Evolutionary conservation across 2,113 vertebrate genomes (phyloP), one percentile per base, ranked within the genome.

Genomic region (Nestor notabilis): DNA sequence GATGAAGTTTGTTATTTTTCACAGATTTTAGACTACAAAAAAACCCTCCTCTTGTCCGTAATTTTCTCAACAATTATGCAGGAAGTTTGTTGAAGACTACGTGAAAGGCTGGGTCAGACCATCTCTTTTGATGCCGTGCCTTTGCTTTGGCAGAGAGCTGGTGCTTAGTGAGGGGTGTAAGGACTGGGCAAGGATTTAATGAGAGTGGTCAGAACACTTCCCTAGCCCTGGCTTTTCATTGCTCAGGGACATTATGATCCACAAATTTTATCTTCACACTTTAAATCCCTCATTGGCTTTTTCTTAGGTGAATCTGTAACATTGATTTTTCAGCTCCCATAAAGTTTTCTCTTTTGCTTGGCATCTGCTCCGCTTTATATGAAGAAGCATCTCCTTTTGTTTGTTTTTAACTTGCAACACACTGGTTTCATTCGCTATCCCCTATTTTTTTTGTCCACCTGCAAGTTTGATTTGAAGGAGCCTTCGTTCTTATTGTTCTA

Each of bases 41-140:
- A 5, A 11, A 2, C 13, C 33, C 14, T 35, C 21, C 21, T 58
- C 27, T 88, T 44, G 28, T 60, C 58, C 5, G 1, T 28, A 7
- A 5, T 58, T 70, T 78, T 83, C 46, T 69, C 0, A 0, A 11
- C 8, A 47, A 27, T 6, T 61, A 11, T 4, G 18, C 5, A 33
- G 41, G 17, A 64, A 33, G 8, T n/a, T 89, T 72, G 28, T 37
- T 70, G 81, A 68, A 50, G 55, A 15, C 16, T 7, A 2, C 7
- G 4, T 13, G 55, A 78, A 21, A 1, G 10, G 53, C 11, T n/a
- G n/a, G 60, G 14, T 52, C 60, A 41, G 41, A 25, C 27, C 29
- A 49, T 77, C 49, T 61, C 3, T 1, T 29, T 41, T 2, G 1
- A 8, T 29, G 69, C 19, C 39, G 24, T 78, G 50, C 29, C 72